Evolutionary conservation across 2,888 invertebrate genomes (phyloP).

Genomic region (Cheilosia variabilis): DNA sequence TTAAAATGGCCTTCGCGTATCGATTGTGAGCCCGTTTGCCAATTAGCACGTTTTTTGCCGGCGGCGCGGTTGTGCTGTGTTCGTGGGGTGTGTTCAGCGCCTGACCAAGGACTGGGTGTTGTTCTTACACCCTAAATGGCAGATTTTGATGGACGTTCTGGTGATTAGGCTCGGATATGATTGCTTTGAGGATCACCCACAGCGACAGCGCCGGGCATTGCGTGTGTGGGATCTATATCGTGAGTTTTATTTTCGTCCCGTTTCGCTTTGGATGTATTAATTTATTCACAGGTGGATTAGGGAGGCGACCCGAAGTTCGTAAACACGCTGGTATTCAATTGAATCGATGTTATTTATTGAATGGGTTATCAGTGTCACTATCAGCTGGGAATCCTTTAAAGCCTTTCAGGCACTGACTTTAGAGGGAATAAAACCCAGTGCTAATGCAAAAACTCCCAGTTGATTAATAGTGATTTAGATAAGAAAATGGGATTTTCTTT

Average conservation of each 20-base stretch:
- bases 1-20: constrained; percentile 65
- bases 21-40: constrained; percentile 71
- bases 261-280: constrained; percentile 58
- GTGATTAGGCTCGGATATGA: constrained; percentile 61
- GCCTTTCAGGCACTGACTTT: constrained; percentile 53
- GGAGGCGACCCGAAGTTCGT: constrained; percentile 6
- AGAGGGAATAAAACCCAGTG: constrained; percentile 64
- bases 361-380: constrained; percentile 67
- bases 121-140: constrained; percentile 70
- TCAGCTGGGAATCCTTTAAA: constrained; percentile 47
- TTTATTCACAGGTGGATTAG: constrained; percentile 64
- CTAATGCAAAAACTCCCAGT: constrained; percentile 55
- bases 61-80: background rate
- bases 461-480: constrained; percentile 72
- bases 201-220: constrained; percentile 20
- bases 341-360: constrained; percentile 71
- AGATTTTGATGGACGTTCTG: constrained; percentile 65
- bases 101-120: constrained; percentile 35
- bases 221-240: constrained; percentile 64
- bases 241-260: constrained; percentile 32
- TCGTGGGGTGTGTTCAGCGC: constrained; percentile 43
- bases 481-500: constrained; percentile 65
- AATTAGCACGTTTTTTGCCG: constrained; percentile 65
- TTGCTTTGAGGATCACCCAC: constrained; percentile 51
- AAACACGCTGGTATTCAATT: constrained; percentile 48